Evolutionary conservation across 1,140 invertebrate genomes (phyloP).

Genomic region (Micrasema minimum): DNA sequence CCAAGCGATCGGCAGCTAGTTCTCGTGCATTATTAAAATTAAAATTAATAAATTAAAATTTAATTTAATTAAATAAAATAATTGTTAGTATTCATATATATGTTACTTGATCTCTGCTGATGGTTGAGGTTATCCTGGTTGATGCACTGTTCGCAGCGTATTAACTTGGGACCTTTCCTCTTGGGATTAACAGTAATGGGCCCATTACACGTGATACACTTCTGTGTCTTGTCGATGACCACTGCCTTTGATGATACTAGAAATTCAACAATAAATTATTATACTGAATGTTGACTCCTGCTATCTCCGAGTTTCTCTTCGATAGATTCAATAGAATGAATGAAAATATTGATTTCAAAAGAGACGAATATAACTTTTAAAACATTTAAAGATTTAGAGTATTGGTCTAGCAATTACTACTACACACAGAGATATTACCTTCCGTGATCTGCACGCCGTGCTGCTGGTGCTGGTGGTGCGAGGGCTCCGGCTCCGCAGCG

Average conservation of each 20-base stretch:
- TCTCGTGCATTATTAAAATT: too few relatives aligned
- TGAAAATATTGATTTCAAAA: neutral
- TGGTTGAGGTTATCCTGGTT: constrained; percentile 65
- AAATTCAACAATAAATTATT: too few relatives aligned
- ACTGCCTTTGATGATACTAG: constrained; percentile 53
- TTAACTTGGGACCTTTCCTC: constrained; percentile 70
- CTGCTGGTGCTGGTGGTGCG: constrained; percentile 53
- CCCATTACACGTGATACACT: constrained; percentile 70
- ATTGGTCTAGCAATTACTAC: too few relatives aligned
- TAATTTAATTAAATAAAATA: too few relatives aligned
- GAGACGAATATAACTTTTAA: neutral
- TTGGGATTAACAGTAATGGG: constrained; percentile 67
- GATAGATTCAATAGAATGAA: too few relatives aligned
- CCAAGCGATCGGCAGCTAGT: too few relatives aligned
- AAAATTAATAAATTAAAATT: too few relatives aligned
- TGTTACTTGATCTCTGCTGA: constrained; percentile 46
- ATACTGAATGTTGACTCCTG: too few relatives aligned
- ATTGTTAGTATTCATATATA: too few relatives aligned
- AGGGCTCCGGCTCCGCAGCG: constrained; percentile 67
- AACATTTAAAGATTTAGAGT: too few relatives aligned
- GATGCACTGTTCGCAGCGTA: constrained; percentile 70
- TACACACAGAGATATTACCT: too few relatives aligned
- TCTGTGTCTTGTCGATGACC: constrained; percentile 60
- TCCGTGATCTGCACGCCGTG: constrained; percentile 41
- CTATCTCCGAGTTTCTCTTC: too few relatives aligned